A percentile compares a stretch with the other conserved stretches of the same genome.
These are phyloP conservation scores for Acronicta aceris DNA, from an alignment of 2,888 invertebrate species.

Conservation along the genomic window DNA sequence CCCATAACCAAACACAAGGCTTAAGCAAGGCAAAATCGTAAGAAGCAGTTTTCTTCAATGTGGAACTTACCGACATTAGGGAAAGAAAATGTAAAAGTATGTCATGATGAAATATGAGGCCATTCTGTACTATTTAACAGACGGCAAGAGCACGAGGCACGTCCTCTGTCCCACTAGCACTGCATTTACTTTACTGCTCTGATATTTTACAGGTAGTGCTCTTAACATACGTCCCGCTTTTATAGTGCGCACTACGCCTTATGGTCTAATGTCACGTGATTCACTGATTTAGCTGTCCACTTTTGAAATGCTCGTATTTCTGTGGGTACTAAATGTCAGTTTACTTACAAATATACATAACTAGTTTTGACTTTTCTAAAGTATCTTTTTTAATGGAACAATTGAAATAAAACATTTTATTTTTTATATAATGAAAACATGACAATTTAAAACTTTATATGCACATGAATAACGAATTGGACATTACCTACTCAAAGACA, in stretches of 20 bases:
- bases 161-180: slow-evolving; percentile 75
- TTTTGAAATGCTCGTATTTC: slow-evolving; percentile 40
- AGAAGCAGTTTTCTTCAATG: background rate
- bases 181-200: slow-evolving; percentile 89
- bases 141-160: slow-evolving; percentile 72
- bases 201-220: slow-evolving; percentile 88
- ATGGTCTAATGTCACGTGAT: slow-evolving; percentile 86
- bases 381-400: too few relatives aligned
- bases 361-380: slow-evolving; percentile 6
- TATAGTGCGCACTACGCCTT: slow-evolving; percentile 85
- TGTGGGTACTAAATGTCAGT: slow-evolving; percentile 30
- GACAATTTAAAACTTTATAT: slow-evolving; percentile 23
- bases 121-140: slow-evolving; percentile 62
- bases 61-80: slow-evolving; percentile 5
- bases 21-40: background rate
- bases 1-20: background rate
- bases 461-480: slow-evolving; percentile 16
- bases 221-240: slow-evolving; percentile 86
- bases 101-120: slow-evolving; percentile 56
- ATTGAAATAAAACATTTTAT: too few relatives aligned
- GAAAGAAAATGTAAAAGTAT: slow-evolving; percentile 53
- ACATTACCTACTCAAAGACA: slow-evolving; percentile 6
- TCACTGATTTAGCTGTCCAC: slow-evolving; percentile 68
- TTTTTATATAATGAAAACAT: slow-evolving; percentile 4
- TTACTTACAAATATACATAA: slow-evolving; percentile 26